A percentile compares a stretch with the other conserved stretches of the same genome.
Evolutionary conservation across 2,113 vertebrate genomes (phyloP).

Genomic region (Noturus placidus): DNA sequence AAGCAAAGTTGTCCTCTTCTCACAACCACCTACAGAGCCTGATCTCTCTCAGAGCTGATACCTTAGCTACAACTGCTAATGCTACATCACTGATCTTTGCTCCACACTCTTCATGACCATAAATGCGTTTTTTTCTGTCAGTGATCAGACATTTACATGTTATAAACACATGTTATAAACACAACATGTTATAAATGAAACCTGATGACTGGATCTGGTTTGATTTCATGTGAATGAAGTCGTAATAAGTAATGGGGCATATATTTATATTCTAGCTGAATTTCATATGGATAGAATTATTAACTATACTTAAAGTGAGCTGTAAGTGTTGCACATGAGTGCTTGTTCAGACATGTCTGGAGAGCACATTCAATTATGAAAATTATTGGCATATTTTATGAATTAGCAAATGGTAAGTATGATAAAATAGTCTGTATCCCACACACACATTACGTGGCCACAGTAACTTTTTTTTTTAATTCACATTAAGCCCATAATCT

Average conservation of each 20-base stretch:
- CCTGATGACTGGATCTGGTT: background rate
- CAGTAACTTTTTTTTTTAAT: background rate
- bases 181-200: background rate
- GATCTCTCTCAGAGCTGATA: background rate
- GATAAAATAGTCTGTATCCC: background rate
- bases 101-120: background rate
- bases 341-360: background rate
- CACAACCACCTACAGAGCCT: constrained; percentile 4
- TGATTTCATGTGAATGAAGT: background rate
- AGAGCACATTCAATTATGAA: background rate
- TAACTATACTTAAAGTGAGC: background rate
- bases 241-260: background rate
- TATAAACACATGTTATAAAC: too few relatives aligned
- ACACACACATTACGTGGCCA: background rate
- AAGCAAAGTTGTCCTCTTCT: constrained; percentile 16
- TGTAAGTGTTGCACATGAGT: background rate
- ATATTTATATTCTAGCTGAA: background rate
- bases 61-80: constrained; percentile 1
- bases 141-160: background rate
- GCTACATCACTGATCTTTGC: constrained; percentile 8
- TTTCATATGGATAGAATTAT: background rate
- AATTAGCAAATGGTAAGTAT: background rate
- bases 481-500: background rate
- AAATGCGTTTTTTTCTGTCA: background rate
- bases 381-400: background rate